Conservation (phyloP, 2,113 vertebrate species). For the Mugil cephalus region DNA sequence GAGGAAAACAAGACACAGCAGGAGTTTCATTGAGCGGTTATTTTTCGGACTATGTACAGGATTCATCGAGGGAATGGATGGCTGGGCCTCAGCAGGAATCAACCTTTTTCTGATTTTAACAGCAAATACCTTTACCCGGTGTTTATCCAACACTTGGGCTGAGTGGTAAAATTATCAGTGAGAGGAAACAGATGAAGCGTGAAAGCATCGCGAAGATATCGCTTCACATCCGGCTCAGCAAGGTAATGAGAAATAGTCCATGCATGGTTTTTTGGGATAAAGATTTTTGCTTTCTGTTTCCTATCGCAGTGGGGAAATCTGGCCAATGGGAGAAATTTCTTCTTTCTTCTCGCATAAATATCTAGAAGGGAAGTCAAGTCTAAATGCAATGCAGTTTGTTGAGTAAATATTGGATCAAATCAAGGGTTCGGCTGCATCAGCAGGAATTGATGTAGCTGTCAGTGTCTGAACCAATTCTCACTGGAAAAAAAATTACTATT, state of each 20-base stretch:
- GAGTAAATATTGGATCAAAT: conserved; percentile 26
- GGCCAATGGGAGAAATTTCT: conserved; percentile 1
- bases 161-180: conserved; percentile 62
- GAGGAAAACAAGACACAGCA: conserved; percentile 42
- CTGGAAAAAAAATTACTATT: too few species aligned
- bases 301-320: conserved; percentile 1
- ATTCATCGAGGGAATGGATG: conserved; percentile 41
- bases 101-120: conserved; percentile 64
- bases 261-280: conserved; percentile 33
- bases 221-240: conserved; percentile 32
- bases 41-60: conserved; percentile 37
- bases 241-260: conserved; percentile 60
- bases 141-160: conserved; percentile 57
- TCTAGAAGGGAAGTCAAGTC: conserved; percentile 23
- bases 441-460: background rate
- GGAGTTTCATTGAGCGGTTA: conserved; percentile 63
- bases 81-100: conserved; percentile 46
- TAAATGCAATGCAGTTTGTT: conserved; percentile 20
- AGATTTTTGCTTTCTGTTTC: background rate
- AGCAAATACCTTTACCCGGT: conserved; percentile 51
- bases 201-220: conserved; percentile 56
- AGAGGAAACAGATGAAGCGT: conserved; percentile 69
- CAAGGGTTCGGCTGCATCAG: background rate
- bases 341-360: conserved; percentile 18
- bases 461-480: background rate